Base-by-base conservation (phyloP, 2,113 vertebrate species). In the Merops nubicus region DNA sequence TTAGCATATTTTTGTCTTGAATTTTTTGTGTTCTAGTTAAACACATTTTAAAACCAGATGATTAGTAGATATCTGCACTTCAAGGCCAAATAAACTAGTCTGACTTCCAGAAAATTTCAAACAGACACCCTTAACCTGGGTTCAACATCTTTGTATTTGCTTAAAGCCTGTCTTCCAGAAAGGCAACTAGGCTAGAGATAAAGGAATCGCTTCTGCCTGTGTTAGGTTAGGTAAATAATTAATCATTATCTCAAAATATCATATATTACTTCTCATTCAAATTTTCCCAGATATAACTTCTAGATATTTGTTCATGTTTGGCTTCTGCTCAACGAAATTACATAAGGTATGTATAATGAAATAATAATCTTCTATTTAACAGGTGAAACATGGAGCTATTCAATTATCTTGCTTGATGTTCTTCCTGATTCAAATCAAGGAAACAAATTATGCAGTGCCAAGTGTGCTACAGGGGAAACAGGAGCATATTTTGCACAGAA, bases 301-400 rank as follows among this genome's bases (percentile, higher is more conserved):
- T 59, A 88, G 88, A 76, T 94, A 83, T 40, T 88, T 70, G 86
- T 91, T 94, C 51, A 51, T 56, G 31, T 88, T 89, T 83, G 78
- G 38, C 50, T 80, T 83, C 75, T 88, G 75, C 78, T 91, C 6
- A 3, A 74, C 80, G 73, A 54, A 91, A 95, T 67, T 76, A 65
- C 78, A 54, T 79, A 56, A 85, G 57, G 67, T 79, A 82, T 78
- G 93, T 82, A 88, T 2, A 85, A 91, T 73, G 75, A 91, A 89
- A 57, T 17, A 73, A 34, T 62, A 14, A 9, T 85, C 74, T 94
- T 89, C 40, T 50, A 67, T 88, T 85, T 90, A 90, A 83, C 85
- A 94, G 63, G 18, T 38, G 95, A 91, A 93, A 88, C 74, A 95
- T 69, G 74, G 91, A 95, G 78, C 63, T 95, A 81, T 88, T 85